Percentiles rank a stretch among this genome's conserved stretches.
Conservation (phyloP, 2,888 invertebrate species). For the Drosophila atroscutellata region DNA sequence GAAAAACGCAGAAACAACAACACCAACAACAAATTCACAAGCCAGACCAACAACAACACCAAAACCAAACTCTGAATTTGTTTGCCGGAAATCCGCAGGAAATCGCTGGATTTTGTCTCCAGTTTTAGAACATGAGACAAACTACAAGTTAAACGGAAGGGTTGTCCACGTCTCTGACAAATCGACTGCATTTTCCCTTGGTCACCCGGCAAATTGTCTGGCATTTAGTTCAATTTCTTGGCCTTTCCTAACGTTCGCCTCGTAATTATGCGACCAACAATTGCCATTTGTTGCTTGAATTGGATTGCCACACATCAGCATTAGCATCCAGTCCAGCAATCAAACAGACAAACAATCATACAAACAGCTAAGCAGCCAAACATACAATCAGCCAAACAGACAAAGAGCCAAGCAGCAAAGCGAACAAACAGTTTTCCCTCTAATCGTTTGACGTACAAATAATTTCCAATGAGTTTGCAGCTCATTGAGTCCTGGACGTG, state of each 20-base stretch:
- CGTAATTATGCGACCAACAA: conserved; percentile 74
- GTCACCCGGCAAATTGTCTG: conserved; percentile 51
- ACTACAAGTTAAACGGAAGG: conserved; percentile 53
- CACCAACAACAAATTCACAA: conserved; percentile 13
- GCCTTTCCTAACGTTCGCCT: conserved; percentile 58
- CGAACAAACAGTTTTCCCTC: conserved; percentile 42
- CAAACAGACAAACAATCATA: conserved; percentile 25
- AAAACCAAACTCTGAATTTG: conserved; percentile 74
- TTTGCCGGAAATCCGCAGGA: conserved; percentile 80
- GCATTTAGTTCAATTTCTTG: conserved; percentile 67
- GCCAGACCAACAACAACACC: conserved; percentile 46
- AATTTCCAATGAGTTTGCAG: conserved; percentile 80
- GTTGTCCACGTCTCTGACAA: conserved; percentile 58
- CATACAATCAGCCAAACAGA: conserved; percentile 7
- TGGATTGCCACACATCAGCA: conserved; percentile 73
- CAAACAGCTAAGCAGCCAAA: conserved; percentile 5
- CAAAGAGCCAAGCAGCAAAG: conserved; percentile 3
- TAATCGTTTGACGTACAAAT: conserved; percentile 78
- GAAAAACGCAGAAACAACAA: conserved; percentile 14
- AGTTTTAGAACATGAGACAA: conserved; percentile 29
- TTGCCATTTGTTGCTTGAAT: conserved; percentile 64
- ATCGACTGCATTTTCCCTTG: conserved; percentile 48
- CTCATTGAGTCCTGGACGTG: conserved; percentile 77
- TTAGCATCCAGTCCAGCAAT: conserved; percentile 62
- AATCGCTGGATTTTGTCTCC: conserved; percentile 74